phyloP scores from a whole-genome alignment of 2,888 invertebrate genomes.

The Tenodera sinensis region DNA sequence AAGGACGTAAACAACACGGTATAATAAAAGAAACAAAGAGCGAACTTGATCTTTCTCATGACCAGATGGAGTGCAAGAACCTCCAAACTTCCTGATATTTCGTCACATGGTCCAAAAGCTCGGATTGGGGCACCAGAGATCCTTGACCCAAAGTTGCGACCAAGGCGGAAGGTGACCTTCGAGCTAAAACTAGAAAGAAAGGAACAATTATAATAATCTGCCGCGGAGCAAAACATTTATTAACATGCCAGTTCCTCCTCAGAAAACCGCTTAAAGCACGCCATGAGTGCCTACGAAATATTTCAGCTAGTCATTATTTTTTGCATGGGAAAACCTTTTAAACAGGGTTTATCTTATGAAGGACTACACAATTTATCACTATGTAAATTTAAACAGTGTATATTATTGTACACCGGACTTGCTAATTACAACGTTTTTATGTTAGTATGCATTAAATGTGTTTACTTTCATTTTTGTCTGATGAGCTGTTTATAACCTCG shows the following conservation, averaged over 20 bases:
- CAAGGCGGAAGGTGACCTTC: neutral
- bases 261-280: neutral
- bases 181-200: neutral
- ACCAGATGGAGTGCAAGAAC: neutral
- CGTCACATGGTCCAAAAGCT: neutral
- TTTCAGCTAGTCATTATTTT: neutral
- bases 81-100: neutral
- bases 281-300: neutral
- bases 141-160: neutral
- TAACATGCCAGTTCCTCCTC: neutral
- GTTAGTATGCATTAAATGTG: neutral
- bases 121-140: neutral
- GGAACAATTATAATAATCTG: neutral
- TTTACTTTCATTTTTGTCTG: neutral
- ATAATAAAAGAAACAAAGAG: neutral
- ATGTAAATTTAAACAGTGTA: neutral
- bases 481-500: neutral
- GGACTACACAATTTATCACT: neutral
- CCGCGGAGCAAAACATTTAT: neutral
- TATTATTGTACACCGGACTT: neutral
- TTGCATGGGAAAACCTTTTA: neutral
- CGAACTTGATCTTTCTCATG: neutral
- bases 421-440: neutral
- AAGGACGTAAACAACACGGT: too few species aligned
- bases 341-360: neutral